These are phyloP conservation scores for Acleris holmiana DNA, from an alignment of 2,888 invertebrate species.

Conservation along the genomic window DNA sequence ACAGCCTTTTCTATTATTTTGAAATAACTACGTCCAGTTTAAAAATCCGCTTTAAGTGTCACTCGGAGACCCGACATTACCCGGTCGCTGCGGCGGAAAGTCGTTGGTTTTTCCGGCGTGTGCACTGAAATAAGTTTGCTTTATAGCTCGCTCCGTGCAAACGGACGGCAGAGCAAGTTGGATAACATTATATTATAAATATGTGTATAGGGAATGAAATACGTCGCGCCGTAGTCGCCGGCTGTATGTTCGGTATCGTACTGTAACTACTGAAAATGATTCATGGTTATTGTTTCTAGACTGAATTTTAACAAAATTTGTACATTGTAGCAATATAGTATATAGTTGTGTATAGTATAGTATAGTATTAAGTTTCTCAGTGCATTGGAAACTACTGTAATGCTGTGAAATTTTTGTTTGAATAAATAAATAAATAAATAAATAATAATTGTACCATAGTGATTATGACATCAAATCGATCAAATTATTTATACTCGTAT, in stretches of 20 bases:
- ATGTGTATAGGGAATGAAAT: slow-evolving; percentile 10
- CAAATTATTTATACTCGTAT: no score
- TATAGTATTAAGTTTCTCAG: no score
- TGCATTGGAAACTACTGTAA: no score
- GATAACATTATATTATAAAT: slow-evolving; percentile 15
- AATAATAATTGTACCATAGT: no score
- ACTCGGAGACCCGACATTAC: slow-evolving; percentile 11
- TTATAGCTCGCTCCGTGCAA: slow-evolving; percentile 17
- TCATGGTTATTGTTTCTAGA: no score
- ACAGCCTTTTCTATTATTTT: slow-evolving; percentile 12
- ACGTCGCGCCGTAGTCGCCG: neutral
- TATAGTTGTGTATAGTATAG: no score
- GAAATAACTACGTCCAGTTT: slow-evolving; percentile 8
- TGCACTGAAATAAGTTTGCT: slow-evolving; percentile 31
- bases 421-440: no score
- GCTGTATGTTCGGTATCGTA: neutral
- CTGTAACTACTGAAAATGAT: neutral
- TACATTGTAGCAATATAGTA: no score
- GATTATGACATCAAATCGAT: no score
- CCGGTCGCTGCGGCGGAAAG: slow-evolving; percentile 22
- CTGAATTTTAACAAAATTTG: no score
- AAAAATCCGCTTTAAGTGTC: slow-evolving; percentile 26
- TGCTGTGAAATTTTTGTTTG: no score
- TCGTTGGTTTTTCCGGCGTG: slow-evolving; percentile 34
- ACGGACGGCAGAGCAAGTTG: slow-evolving; percentile 4